phyloP scores from a whole-genome alignment of 1,140 invertebrate genomes.

The Tetragnatha versicolor region DNA sequence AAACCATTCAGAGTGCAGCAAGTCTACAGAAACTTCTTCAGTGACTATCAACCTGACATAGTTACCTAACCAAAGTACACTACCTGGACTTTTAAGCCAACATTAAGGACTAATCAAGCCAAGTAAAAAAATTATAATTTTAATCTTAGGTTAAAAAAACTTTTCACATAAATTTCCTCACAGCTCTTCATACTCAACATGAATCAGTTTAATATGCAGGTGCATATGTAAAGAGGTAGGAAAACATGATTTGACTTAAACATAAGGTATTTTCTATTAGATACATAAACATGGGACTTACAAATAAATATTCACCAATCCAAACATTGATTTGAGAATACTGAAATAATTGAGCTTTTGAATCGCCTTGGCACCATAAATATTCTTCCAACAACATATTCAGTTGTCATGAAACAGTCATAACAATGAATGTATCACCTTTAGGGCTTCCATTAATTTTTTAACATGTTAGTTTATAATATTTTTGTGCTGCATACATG shows the following conservation, averaged over 20 bases:
- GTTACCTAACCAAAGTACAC: too few species aligned
- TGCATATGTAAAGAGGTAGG: constrained; percentile 29
- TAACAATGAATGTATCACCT: too few species aligned
- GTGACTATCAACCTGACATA: too few species aligned
- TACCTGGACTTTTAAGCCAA: too few species aligned
- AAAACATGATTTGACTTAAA: not conserved
- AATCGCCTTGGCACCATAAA: constrained; percentile 25
- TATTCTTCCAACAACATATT: not conserved
- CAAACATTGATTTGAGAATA: constrained; percentile 18
- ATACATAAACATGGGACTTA: constrained; percentile 14
- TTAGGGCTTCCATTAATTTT: too few species aligned
- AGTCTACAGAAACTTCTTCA: too few species aligned
- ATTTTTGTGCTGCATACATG: too few species aligned
- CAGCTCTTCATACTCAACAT: constrained; percentile 35
- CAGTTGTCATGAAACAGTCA: constrained; percentile 7
- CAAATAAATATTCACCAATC: constrained; percentile 35
- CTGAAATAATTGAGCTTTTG: constrained; percentile 20
- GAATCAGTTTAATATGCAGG: constrained; percentile 11
- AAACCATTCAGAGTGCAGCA: too few species aligned
- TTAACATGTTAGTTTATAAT: too few species aligned
- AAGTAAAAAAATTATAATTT: not conserved
- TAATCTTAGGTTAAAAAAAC: not conserved
- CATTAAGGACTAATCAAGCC: not conserved
- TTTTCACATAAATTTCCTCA: not conserved
- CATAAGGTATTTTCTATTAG: constrained; percentile 13